A percentile compares a stretch with the other conserved stretches of the same genome.
Conservation (phyloP, 2,888 invertebrate species). For the Dendrolimus houi region DNA sequence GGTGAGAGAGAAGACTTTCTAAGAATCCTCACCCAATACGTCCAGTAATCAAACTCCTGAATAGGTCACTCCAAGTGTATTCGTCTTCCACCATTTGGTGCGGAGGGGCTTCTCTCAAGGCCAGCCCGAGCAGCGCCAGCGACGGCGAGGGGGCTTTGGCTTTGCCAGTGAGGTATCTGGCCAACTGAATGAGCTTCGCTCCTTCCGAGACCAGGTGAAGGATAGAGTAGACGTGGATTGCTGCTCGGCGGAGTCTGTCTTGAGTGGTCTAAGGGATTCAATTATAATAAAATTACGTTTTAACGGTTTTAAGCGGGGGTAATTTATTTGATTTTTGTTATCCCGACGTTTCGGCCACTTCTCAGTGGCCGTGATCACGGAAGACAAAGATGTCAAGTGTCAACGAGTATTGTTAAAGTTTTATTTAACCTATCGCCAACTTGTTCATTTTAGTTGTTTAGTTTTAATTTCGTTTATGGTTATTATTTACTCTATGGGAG, state of each 20-base stretch:
- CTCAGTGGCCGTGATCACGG: too few relatives aligned
- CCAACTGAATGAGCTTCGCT: slow-evolving; percentile 66
- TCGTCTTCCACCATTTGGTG: slow-evolving; percentile 26
- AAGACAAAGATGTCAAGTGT: too few relatives aligned
- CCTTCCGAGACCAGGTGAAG: slow-evolving; percentile 55
- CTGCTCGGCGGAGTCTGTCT: slow-evolving; percentile 34
- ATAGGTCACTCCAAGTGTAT: slow-evolving; percentile 40
- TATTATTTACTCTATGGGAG: too few relatives aligned
- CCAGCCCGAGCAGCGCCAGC: slow-evolving; percentile 74
- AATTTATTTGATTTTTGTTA: too few relatives aligned
- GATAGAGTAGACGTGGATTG: slow-evolving; percentile 63
- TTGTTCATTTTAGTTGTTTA: too few relatives aligned
- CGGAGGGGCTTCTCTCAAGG: slow-evolving; percentile 74
- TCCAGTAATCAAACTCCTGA: slow-evolving; percentile 45
- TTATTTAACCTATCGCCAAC: too few relatives aligned
- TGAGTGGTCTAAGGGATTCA: slow-evolving; percentile 20
- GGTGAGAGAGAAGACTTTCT: too few relatives aligned
- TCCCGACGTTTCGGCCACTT: too few relatives aligned
- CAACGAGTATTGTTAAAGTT: too few relatives aligned
- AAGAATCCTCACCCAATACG: slow-evolving; percentile 49
- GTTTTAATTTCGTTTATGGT: too few relatives aligned
- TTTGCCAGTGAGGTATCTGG: slow-evolving; percentile 76
- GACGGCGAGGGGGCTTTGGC: slow-evolving; percentile 63
- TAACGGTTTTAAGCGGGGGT: too few relatives aligned
- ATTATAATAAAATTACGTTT: too few relatives aligned